These are phyloP conservation scores for Gymnopithys bicolor DNA, from an alignment of 2,797 vertebrate genomes.

Conservation along the genomic window DNA sequence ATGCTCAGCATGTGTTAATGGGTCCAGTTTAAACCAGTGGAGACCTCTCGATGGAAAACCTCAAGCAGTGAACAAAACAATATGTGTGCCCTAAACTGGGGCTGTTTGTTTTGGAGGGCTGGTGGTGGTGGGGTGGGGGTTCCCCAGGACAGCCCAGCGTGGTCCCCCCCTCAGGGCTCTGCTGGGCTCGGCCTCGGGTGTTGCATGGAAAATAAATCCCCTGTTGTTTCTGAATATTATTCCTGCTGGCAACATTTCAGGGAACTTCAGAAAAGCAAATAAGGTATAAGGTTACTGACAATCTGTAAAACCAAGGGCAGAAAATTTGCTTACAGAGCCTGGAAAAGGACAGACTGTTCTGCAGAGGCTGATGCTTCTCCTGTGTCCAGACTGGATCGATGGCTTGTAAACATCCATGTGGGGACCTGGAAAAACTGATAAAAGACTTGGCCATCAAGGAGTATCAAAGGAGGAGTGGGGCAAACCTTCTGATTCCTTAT, in stretches of 20 bases:
- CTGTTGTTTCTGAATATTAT: not conserved
- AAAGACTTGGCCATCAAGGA: not conserved
- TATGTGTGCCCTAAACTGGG: not conserved
- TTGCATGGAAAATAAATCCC: not conserved
- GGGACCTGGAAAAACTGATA: not conserved
- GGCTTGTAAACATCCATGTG: not conserved
- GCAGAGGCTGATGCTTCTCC: not conserved
- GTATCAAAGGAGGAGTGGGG: not conserved
- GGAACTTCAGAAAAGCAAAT: conserved; percentile 41
- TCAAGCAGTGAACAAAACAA: not conserved
- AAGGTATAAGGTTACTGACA: conserved; percentile 37
- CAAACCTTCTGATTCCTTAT: not conserved
- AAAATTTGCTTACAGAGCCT: conserved; percentile 12
- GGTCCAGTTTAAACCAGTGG: not conserved
- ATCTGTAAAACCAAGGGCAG: conserved; percentile 41
- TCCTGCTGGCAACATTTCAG: not conserved
- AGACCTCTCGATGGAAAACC: not conserved
- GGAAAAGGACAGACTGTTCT: conserved; percentile 30
- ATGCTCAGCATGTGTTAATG: not conserved
- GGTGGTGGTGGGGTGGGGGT: not conserved
- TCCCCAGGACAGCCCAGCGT: not conserved
- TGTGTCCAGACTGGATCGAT: conserved; percentile 6
- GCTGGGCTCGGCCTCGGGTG: accelerated
- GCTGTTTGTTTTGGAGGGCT: not conserved
- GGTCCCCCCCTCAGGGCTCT: accelerated